These are phyloP conservation scores for Camponotus vicinus DNA, from an alignment of 1,140 invertebrate genomes.

Conservation along the genomic window DNA sequence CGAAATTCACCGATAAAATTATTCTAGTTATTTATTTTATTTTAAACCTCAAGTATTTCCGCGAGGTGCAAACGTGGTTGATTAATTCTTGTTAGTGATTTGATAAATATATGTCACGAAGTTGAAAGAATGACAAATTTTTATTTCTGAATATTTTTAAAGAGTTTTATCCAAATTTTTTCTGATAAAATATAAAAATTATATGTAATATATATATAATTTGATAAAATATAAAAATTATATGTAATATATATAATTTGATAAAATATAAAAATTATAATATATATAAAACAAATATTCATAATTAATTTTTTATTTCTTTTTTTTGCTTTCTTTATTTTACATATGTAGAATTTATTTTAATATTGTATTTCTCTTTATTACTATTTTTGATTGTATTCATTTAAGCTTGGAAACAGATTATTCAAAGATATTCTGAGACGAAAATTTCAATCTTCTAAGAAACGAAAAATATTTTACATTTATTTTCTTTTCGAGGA, in stretches of 20 bases:
- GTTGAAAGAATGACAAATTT: background rate
- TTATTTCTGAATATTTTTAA: background rate
- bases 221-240: background rate
- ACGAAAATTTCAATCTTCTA: background rate
- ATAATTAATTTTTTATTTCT: background rate
- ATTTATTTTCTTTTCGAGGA: background rate
- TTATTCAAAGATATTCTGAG: background rate
- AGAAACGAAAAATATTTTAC: background rate
- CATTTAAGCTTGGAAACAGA: background rate
- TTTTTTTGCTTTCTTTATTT: background rate
- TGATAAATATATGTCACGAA: background rate
- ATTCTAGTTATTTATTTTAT: constrained; percentile 38
- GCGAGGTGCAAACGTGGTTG: background rate
- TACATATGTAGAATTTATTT: background rate
- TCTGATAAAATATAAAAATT: background rate
- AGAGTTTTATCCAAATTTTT: background rate
- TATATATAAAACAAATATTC: background rate
- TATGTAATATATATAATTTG: background rate
- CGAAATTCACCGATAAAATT: constrained; percentile 21
- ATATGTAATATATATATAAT: background rate
- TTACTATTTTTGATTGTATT: background rate
- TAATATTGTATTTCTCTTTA: background rate
- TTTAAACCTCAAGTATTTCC: constrained; percentile 4
- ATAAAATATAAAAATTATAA: background rate
- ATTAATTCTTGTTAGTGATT: constrained; percentile 8